These are phyloP conservation scores for Spilarctia lutea DNA, from an alignment of 2,888 invertebrate species.

Conservation along the genomic window DNA sequence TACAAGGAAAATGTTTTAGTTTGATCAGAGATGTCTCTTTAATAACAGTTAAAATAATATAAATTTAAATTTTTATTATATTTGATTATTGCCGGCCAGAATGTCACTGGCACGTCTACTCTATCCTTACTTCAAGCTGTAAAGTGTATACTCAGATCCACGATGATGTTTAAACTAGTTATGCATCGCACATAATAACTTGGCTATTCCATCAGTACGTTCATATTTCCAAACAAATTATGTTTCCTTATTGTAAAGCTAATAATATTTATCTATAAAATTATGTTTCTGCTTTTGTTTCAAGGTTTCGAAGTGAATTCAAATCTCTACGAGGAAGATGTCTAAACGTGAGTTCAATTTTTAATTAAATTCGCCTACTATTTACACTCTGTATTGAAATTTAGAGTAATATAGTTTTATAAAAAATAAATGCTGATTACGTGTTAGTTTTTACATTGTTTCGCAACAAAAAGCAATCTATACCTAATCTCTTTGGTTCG, in stretches of 20 bases:
- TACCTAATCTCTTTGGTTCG: background rate
- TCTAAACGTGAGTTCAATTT: slow-evolving; percentile 59
- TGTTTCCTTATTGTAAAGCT: slow-evolving; percentile 7
- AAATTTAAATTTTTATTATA: background rate
- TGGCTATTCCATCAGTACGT: slow-evolving; percentile 29
- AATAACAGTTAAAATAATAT: background rate
- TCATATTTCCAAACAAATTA: background rate
- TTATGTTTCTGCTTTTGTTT: slow-evolving; percentile 36
- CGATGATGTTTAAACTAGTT: slow-evolving; percentile 9
- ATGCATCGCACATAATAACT: slow-evolving; percentile 36
- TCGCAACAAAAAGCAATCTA: background rate
- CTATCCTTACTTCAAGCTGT: slow-evolving; percentile 7
- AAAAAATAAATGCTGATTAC: background rate
- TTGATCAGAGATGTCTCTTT: background rate
- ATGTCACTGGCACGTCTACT: background rate
- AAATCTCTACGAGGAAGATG: slow-evolving; percentile 50
- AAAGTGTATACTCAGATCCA: slow-evolving; percentile 6
- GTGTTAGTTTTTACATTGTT: background rate
- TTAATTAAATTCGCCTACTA: slow-evolving; percentile 6
- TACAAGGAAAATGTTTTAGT: background rate
- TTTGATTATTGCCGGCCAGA: background rate
- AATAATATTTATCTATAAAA: slow-evolving; percentile 6
- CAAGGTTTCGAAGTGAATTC: slow-evolving; percentile 53
- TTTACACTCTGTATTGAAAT: background rate
- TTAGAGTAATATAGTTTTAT: background rate